phyloP scores from a whole-genome alignment of 2,113 vertebrate species.

The Cephalopholis sonnerati region DNA sequence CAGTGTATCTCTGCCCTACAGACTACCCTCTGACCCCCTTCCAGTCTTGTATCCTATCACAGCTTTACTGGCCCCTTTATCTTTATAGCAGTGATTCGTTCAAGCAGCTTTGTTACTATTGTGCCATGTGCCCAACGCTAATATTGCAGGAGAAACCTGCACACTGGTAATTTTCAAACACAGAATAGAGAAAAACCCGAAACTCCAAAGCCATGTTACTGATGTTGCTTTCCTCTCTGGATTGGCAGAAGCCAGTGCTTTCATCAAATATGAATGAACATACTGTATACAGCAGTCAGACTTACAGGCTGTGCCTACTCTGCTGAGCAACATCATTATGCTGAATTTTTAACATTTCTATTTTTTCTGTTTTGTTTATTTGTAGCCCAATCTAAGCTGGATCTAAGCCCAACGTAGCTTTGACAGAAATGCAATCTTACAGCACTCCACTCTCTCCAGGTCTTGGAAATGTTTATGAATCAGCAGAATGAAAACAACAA shows the following conservation, averaged over 20 bases:
- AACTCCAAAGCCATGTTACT: conserved; percentile 36
- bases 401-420: conserved; percentile 5
- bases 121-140: not conserved
- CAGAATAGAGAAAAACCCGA: conserved; percentile 32
- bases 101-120: conserved; percentile 20
- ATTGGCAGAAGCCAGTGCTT: conserved; percentile 61
- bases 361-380: conserved; percentile 28
- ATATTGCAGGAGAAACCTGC: conserved; percentile 17
- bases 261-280: conserved; percentile 76
- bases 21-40: not conserved
- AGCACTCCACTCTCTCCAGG: conserved; percentile 4
- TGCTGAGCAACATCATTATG: conserved; percentile 57
- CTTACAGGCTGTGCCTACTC: conserved; percentile 20
- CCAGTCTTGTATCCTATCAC: conserved; percentile 12
- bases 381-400: conserved; percentile 15
- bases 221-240: conserved; percentile 49
- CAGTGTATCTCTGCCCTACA: not conserved
- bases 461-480: conserved; percentile 59
- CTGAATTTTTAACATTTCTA: conserved; percentile 48
- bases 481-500: conserved; percentile 27
- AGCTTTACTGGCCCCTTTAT: conserved; percentile 32
- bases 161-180: conserved; percentile 36
- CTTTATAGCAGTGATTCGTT: conserved; percentile 20
- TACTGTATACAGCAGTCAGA: conserved; percentile 47
- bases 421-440: conserved; percentile 21